Base-by-base conservation (phyloP, 2,888 invertebrate genomes). In the Aleiodes leptofemur region DNA sequence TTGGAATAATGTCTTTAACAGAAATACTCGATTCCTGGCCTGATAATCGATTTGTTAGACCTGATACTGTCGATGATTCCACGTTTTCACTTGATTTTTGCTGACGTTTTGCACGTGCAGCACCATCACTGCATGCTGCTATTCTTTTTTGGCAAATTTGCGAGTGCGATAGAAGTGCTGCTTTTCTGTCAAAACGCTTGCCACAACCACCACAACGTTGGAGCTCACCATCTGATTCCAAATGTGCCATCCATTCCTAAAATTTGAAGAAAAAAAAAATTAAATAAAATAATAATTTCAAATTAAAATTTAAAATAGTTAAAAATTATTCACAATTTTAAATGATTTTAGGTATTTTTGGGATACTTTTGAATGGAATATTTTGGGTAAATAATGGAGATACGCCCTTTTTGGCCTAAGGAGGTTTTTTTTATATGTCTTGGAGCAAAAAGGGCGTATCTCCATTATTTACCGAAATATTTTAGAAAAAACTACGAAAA, bases 181-280 rank as follows among this genome's bases (percentile, higher is more conserved):
- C 95, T 79, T 93, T 93, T 0, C 94, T 91, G 85, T 95, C 95
- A 85, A 95, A 95, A 75, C 92, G 91, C 80, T 94, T 93, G 0
- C 94, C 94, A 86, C 95, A 95, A n/a, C 93, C 93, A 23, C 92
- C 93, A 85, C 94, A 93, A 86, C 91, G 93, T 85, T 81, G 94
- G 90, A 93, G 85, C 80, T 92, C 92, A 11, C 91, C 90, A 82
- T 92, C 92, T 8, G 91, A 90, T 83, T 94, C 94, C 82, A 94
- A 90, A 86, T 93, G 93, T 78, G 93, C 92, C 90, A 93, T 91
- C 93, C 93, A 93, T 79, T 92, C 91, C 91, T 93, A 57, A 9
- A 69, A 23, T 23, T 23, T 70, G 64, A 76, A 34, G 64, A 76
- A 34, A 59, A 38, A 31, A n/a, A 31, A 16, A 66, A 56, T 6